Evolutionary conservation across 1,140 invertebrate genomes (phyloP), one percentile per base, ranked within the genome.

Genomic region (Kradibia gibbosae): DNA sequence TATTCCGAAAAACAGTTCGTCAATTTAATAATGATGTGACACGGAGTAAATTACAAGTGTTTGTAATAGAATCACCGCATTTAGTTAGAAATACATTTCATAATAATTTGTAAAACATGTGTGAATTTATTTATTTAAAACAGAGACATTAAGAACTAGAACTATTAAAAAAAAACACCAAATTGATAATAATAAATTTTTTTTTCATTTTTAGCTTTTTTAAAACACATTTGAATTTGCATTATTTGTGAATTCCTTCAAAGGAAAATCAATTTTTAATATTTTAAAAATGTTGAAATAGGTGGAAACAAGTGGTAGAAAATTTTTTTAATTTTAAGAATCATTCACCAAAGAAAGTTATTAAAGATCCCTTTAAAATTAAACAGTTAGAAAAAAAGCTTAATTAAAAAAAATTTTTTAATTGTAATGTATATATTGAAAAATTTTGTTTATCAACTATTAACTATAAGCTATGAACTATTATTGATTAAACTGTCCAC

Each of bases 1-100:
- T 45, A 42, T 77, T 77, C 22, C 25, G 25, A 78, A 78, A 34
- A 70, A 78, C 62, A 78, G 76, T 39, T 78, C 20, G 62, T 71
- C 31, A 71, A 11, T 1, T 50, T 28, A n/a, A 77, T 77, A 39
- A 34, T 34, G n/a, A n/a, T n/a, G n/a, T n/a, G n/a, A n/a, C n/a
- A n/a, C n/a, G n/a, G n/a, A n/a, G n/a, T n/a, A n/a, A n/a, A n/a
- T n/a, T n/a, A n/a, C 53, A 74, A 74, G 36, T 53, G 42, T 55
- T 74, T 74, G 55, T 55, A 55, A 55, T 55, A 48, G 5, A 28
- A 28, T 7, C 39, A 60, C n/a, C n/a, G n/a, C n/a, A n/a, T n/a
- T n/a, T n/a, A n/a, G n/a, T n/a, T n/a, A n/a, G n/a, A n/a, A n/a
- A n/a, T n/a, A n/a, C n/a, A n/a, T n/a, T n/a, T n/a, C n/a, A n/a